Evolutionary conservation across 2,797 vertebrate species (phyloP).

Genomic region (Schizopygopsis malacanthus): DNA sequence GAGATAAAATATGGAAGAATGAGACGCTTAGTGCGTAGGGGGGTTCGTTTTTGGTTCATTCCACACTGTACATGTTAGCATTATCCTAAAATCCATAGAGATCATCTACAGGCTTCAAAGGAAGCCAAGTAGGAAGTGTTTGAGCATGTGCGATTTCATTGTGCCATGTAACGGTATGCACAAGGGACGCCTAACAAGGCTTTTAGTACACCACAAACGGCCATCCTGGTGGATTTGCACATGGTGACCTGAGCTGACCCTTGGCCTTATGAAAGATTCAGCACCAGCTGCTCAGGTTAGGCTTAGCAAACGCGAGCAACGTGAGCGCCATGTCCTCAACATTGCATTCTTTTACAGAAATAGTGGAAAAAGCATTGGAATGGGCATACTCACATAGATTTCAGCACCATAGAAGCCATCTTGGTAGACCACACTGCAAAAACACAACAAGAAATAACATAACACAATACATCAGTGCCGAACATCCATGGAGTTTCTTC

Average conservation of each 20-base stretch:
- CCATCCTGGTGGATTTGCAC: conserved; percentile 46
- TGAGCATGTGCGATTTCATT: conserved; percentile 20
- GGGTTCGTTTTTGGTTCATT: conserved; percentile 12
- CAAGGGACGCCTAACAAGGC: conserved; percentile 34
- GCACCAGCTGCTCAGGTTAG: conserved; percentile 54
- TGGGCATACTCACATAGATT: conserved; percentile 84
- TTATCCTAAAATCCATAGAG: neutral
- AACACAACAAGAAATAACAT: conserved; percentile 39
- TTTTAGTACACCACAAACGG: conserved; percentile 44
- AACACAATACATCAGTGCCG: conserved; percentile 47
- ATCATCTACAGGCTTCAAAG: conserved; percentile 39
- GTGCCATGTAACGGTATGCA: conserved; percentile 27
- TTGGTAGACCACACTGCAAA: conserved; percentile 85
- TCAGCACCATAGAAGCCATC: conserved; percentile 89
- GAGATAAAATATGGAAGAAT: conserved; percentile 38
- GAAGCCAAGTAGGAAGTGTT: conserved; percentile 18
- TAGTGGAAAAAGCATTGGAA: conserved; percentile 11
- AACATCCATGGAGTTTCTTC: conserved; percentile 30
- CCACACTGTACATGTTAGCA: conserved; percentile 16
- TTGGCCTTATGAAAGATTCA: conserved; percentile 64
- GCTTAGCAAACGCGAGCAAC: conserved; percentile 29
- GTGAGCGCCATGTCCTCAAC: conserved; percentile 20
- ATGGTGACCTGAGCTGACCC: conserved; percentile 54
- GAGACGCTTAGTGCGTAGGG: conserved; percentile 1
- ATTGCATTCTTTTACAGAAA: conserved; percentile 27